Evolutionary conservation across 2,888 invertebrate genomes (phyloP).

Genomic region (Baronia brevicornis): DNA sequence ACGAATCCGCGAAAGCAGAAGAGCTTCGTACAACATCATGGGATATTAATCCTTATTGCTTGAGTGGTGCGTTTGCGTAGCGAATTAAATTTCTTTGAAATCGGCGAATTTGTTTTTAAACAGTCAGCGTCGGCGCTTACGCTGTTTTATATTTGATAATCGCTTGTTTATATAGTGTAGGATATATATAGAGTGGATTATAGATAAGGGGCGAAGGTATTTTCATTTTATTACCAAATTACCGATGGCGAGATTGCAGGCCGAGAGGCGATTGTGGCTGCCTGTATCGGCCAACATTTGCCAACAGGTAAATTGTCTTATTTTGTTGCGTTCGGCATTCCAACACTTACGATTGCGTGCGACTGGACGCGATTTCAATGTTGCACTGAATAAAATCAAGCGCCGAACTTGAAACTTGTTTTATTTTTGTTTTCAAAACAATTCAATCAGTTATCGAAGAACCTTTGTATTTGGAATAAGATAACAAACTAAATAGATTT

Average conservation of each 20-base stretch:
- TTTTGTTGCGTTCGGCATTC: constrained; percentile 47
- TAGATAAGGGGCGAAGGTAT: constrained; percentile 69
- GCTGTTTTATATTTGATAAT: constrained; percentile 26
- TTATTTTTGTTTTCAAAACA: constrained; percentile 18
- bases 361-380: constrained; percentile 15
- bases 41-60: constrained; percentile 44
- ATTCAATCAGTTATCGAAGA: constrained; percentile 8
- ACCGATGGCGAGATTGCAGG: constrained; percentile 66
- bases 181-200: constrained; percentile 67
- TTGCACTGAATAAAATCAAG: constrained; percentile 13
- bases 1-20: constrained; percentile 51
- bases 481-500: too few species aligned
- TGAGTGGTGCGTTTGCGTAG: constrained; percentile 29
- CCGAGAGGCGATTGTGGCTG: constrained; percentile 48
- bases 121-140: constrained; percentile 31
- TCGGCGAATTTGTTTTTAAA: constrained; percentile 20
- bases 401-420: constrained; percentile 14
- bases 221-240: constrained; percentile 77
- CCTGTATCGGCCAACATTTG: constrained; percentile 61
- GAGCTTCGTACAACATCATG: constrained; percentile 29
- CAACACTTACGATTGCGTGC: constrained; percentile 35
- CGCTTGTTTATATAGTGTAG: constrained; percentile 63
- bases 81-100: constrained; percentile 20
- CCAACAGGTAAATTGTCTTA: constrained; percentile 66
- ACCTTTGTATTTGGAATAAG: too few species aligned